A percentile compares a stretch with the other conserved stretches of the same genome.
Conservation (phyloP, 2,888 invertebrate species). For the Hesperia comma region DNA sequence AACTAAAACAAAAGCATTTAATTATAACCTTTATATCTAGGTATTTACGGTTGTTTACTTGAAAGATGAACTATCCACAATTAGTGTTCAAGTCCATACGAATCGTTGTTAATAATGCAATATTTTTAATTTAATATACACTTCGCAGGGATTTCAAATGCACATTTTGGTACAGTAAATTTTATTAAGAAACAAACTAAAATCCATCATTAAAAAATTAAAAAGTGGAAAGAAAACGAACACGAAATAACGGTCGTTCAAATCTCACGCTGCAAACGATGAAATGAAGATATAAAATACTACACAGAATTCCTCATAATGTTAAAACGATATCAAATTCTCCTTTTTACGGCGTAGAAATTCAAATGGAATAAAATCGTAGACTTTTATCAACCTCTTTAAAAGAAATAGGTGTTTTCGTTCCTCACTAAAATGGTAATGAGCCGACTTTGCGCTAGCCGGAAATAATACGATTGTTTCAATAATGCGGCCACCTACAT, state of each 20-base stretch:
- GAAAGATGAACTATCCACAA: too few species aligned
- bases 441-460: constrained; percentile 41
- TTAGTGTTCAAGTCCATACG: too few species aligned
- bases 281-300: background rate
- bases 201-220: background rate
- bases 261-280: background rate
- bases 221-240: background rate
- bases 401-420: constrained; percentile 41
- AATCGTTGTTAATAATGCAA: too few species aligned
- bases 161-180: background rate
- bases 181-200: background rate
- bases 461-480: constrained; percentile 26
- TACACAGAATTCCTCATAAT: background rate
- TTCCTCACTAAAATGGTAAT: constrained; percentile 44
- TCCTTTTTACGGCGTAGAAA: constrained; percentile 9
- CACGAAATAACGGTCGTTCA: background rate
- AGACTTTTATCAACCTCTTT: constrained; percentile 39
- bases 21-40: too few species aligned
- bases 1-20: too few species aligned
- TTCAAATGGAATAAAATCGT: constrained; percentile 28
- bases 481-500: constrained; percentile 1
- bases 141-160: too few species aligned
- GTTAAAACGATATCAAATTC: constrained; percentile 17
- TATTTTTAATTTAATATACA: too few species aligned
- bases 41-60: too few species aligned